Percentiles rank a stretch among this genome's conserved stretches.
Conservation (phyloP, 2,888 invertebrate genomes). For the Anoncus sp. region DNA sequence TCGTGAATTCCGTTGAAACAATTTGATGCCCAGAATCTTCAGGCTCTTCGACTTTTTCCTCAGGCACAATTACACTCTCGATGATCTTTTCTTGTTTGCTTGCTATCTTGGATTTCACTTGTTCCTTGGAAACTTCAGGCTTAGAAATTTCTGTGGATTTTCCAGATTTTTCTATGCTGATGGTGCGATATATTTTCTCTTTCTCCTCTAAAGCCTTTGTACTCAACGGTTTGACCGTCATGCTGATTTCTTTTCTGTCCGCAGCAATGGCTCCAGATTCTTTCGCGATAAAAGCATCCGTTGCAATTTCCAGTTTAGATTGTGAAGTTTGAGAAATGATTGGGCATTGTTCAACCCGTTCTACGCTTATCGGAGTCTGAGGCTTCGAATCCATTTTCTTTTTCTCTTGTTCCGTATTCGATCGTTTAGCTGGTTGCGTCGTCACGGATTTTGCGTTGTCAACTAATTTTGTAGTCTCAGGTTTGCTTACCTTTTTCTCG, state of each 20-base stretch:
- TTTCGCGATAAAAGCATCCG: background rate
- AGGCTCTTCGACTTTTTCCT: background rate
- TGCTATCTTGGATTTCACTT: background rate
- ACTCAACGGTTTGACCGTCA: background rate
- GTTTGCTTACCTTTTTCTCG: slow-evolving; percentile 18
- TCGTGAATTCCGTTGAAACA: slow-evolving; percentile 57
- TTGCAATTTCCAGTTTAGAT: background rate
- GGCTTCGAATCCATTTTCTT: slow-evolving; percentile 2
- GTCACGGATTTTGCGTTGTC: background rate
- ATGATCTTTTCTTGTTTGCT: slow-evolving; percentile 18
- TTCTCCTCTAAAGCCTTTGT: background rate
- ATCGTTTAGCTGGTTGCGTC: background rate
- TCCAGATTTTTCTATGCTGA: background rate
- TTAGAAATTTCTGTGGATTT: background rate
- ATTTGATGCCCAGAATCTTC: slow-evolving; percentile 25
- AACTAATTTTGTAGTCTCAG: background rate
- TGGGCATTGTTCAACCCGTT: background rate
- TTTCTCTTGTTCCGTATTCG: background rate
- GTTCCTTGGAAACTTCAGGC: background rate
- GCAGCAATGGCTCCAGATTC: background rate
- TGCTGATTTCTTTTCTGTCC: slow-evolving; percentile 8
- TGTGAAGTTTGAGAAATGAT: background rate
- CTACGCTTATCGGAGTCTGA: background rate
- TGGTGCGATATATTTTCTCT: background rate
- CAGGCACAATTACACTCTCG: background rate